phyloP scores from a whole-genome alignment of 1,140 invertebrate species.

The Samia ricini region DNA sequence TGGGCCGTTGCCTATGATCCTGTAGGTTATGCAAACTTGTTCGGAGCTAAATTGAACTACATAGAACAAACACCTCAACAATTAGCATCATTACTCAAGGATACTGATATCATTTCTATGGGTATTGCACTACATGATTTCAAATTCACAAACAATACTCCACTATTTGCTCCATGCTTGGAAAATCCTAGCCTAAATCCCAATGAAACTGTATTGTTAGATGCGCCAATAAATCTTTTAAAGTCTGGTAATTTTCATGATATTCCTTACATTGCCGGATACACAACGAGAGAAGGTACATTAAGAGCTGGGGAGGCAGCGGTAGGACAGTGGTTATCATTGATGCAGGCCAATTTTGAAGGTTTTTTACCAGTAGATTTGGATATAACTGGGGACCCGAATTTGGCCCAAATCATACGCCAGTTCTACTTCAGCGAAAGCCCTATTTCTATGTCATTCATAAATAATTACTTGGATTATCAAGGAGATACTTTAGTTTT shows the following conservation, averaged over 20 bases:
- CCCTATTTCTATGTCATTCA: constrained; percentile 44
- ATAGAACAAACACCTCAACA: constrained; percentile 30
- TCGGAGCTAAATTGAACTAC: constrained; percentile 50
- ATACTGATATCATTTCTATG: constrained; percentile 39
- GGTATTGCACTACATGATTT: constrained; percentile 31
- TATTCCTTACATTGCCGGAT: constrained; percentile 56
- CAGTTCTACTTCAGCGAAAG: constrained; percentile 51
- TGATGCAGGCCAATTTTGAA: constrained; percentile 54
- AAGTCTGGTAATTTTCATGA: constrained; percentile 50
- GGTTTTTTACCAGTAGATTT: constrained; percentile 56
- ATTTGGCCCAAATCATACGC: constrained; percentile 35
- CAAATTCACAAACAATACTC: constrained; percentile 50
- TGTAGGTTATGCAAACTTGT: constrained; percentile 52
- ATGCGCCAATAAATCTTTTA: constrained; percentile 52
- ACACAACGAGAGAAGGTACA: constrained; percentile 58
- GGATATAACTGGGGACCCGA: constrained; percentile 33
- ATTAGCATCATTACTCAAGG: constrained; percentile 37
- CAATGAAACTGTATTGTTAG: constrained; percentile 44
- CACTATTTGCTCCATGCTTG: constrained; percentile 60
- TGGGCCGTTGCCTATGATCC: constrained; percentile 82
- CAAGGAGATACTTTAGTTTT: constrained; percentile 53
- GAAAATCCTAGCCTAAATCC: constrained; percentile 41
- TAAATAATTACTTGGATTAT: constrained; percentile 61
- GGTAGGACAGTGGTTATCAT: constrained; percentile 37
- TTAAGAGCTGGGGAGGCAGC: constrained; percentile 43